Conservation (phyloP, 2,888 invertebrate genomes). For the Alloplasta piceator region DNA sequence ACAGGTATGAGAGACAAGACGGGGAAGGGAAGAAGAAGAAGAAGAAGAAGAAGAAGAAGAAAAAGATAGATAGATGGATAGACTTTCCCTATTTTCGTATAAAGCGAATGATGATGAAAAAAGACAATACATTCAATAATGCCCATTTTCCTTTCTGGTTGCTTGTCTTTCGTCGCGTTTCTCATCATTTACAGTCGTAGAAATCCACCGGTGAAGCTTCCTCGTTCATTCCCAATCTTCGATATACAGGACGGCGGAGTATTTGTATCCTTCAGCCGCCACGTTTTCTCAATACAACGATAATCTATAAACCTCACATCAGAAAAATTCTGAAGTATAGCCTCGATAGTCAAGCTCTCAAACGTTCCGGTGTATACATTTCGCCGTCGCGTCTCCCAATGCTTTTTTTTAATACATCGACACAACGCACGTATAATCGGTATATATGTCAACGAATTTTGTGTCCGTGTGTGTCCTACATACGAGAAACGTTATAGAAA, state of each 20-base stretch:
- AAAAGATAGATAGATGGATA: conserved; percentile 3
- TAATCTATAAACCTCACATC: conserved; percentile 50
- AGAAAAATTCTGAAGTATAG: conserved; percentile 26
- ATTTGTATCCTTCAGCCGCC: conserved; percentile 17
- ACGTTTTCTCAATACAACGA: conserved; percentile 50
- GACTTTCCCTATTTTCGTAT: neutral
- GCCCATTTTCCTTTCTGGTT: neutral
- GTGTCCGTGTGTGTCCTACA: conserved; percentile 41
- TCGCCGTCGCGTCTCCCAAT: too few relatives aligned
- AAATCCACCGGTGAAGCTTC: conserved; percentile 5
- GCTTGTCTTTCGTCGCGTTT: conserved; percentile 4
- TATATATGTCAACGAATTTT: neutral
- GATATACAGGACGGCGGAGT: neutral
- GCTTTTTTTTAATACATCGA: too few relatives aligned
- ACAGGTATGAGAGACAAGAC: too few relatives aligned
- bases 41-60: conserved; percentile 34
- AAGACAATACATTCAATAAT: neutral
- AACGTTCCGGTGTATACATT: neutral
- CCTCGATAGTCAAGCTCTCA: neutral
- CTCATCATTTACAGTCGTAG: neutral
- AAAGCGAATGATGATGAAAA: too few relatives aligned
- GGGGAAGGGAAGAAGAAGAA: neutral
- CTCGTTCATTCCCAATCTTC: neutral
- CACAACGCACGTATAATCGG: neutral
- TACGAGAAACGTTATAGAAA: conserved; percentile 47